Evolutionary conservation across 2,888 invertebrate genomes (phyloP).

Genomic region (Apomyelois bistriatella): DNA sequence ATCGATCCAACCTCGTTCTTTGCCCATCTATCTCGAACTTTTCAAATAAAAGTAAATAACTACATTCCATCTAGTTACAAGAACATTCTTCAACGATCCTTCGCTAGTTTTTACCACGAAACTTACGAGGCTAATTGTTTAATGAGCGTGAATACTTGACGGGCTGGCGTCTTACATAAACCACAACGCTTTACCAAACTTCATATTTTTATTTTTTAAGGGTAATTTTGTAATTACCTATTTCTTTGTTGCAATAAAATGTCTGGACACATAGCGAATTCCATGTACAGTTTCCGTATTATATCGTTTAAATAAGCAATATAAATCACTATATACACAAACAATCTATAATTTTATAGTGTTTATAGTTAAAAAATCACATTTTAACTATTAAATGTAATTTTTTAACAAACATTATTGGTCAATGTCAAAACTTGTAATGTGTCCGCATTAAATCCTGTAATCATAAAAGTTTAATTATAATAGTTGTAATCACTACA

Average conservation of each 20-base stretch:
- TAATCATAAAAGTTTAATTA: too few species aligned
- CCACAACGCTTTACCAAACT: background rate
- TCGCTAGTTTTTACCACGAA: slow-evolving; percentile 1
- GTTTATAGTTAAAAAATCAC: too few species aligned
- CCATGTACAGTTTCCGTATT: too few species aligned
- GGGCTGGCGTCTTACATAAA: background rate
- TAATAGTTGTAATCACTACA: background rate
- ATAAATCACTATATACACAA: too few species aligned
- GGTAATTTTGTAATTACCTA: background rate
- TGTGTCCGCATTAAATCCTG: too few species aligned
- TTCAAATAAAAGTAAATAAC: background rate
- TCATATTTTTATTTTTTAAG: background rate
- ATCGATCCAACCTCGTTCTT: background rate
- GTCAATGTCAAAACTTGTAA: too few species aligned
- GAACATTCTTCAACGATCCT: background rate
- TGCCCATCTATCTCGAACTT: background rate
- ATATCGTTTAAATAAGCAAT: too few species aligned
- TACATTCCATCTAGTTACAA: background rate
- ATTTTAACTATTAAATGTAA: too few species aligned
- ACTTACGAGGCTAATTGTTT: background rate
- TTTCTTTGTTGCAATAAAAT: too few species aligned
- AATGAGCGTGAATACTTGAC: background rate
- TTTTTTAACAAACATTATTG: too few species aligned
- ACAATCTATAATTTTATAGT: too few species aligned
- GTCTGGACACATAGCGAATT: too few species aligned